Evolutionary conservation across 2,797 vertebrate genomes (phyloP), one percentile per base, ranked within the genome.

Genomic region (Sebastes flavidus): DNA sequence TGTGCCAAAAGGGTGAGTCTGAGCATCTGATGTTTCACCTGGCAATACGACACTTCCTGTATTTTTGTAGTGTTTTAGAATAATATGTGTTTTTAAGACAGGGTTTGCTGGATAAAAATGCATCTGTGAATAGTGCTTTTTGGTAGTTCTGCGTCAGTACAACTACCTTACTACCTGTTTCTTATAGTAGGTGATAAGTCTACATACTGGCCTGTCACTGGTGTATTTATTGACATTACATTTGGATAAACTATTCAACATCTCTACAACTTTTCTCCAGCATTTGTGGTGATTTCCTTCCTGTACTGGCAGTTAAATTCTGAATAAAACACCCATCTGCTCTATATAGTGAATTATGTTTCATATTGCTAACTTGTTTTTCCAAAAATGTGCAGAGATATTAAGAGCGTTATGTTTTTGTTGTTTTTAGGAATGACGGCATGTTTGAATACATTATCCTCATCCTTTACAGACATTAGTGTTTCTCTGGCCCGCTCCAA

Each of bases 1-100:
- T 80, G 73, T 74, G 70, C 83, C 61, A 4, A 46, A 46, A 63
- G 55, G 85, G 80, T 85, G 80, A 89, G 86, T 88, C 27, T 75
- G n/a, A 83, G n/a, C 55, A 62, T 77, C 29, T 67, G 32, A 75
- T 12, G 30, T 81, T 82, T 71, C 18, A 78, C 11, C 10, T 5
- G 18, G 22, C 11, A 42, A 27, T 30, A 29, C 13, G 5, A 6
- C 16, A 18, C 14, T 65, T 71, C 24, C 6, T 60, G 56, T 30
- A 8, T 10, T 32, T 36, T 34, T 63, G n/a, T 46, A 79, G 18
- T 34, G 5, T 70, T 60, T 84, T 24, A 61, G 29, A 54, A 52
- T 29, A 9, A 29, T 27, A 7, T n/a, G 36, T 61, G 22, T 10
- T 55, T 22, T 38, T 29, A 0, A 20, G 20, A 59, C 16, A 2